phyloP scores from a whole-genome alignment of 2,797 vertebrate genomes.

The Gila robusta region DNA sequence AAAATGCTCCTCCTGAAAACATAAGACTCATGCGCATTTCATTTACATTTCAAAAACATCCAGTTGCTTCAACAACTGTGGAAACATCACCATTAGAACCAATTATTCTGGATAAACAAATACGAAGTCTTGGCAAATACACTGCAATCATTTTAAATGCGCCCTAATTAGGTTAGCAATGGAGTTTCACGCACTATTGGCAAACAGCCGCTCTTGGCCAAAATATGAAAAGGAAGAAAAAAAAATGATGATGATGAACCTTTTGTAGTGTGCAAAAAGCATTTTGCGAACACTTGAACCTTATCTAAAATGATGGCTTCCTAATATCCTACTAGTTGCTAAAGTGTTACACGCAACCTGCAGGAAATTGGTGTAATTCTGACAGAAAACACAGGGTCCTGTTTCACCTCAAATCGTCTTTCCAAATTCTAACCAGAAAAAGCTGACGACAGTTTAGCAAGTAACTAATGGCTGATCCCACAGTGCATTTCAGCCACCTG shows the following conservation, averaged over 20 bases:
- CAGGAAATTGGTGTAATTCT: slow-evolving; percentile 23
- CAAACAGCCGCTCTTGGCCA: slow-evolving; percentile 48
- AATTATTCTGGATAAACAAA: slow-evolving; percentile 64
- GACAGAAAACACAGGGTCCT: background rate
- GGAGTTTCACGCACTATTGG: slow-evolving; percentile 51
- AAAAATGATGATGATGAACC: background rate
- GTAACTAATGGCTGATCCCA: slow-evolving; percentile 22
- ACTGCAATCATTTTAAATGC: slow-evolving; percentile 60
- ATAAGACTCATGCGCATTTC: slow-evolving; percentile 27
- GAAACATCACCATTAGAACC: slow-evolving; percentile 61
- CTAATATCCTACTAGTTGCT: slow-evolving; percentile 13
- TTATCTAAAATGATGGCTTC: slow-evolving; percentile 1
- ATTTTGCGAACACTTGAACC: background rate
- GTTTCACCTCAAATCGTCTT: slow-evolving; percentile 34
- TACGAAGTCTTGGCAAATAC: slow-evolving; percentile 52
- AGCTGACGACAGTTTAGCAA: slow-evolving; percentile 39
- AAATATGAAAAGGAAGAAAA: slow-evolving; percentile 13
- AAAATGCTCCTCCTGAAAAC: slow-evolving; percentile 34
- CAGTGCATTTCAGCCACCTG: slow-evolving; percentile 44
- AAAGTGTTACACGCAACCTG: slow-evolving; percentile 39
- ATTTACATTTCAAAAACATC: slow-evolving; percentile 63
- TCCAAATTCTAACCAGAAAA: slow-evolving; percentile 31
- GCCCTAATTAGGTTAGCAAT: slow-evolving; percentile 57
- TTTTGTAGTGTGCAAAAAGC: slow-evolving; percentile 15
- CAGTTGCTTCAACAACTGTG: slow-evolving; percentile 38